Base-by-base conservation (phyloP, 2,888 invertebrate genomes). In the Drosophila percnosoma region DNA sequence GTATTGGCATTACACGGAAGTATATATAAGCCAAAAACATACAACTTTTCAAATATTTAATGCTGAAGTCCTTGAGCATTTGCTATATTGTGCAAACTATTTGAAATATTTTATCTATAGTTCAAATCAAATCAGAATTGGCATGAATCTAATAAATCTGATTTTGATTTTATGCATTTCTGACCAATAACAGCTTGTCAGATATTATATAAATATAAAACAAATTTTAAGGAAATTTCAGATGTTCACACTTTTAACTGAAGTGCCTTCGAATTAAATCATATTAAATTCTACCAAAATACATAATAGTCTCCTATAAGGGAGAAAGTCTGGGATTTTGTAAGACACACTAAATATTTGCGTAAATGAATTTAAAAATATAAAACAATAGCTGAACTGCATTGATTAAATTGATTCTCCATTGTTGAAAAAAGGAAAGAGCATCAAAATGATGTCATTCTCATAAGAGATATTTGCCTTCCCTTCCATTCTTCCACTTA, bases 401-500 rank as follows among this genome's bases (percentile, higher is more conserved):
- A 24, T 24, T 45, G 7, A 8, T 8, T 24, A 2, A 24, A 45
- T 24, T 4, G 15, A 24, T 45, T 15, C 24, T 15, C 1, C 21
- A 21, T 7, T 21, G 8, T 29, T 51, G 8, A 1, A 57, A 21
- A 31, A 42, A 27, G 10, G 42, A n/a, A 54, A 73, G 67, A 53
- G 73, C n/a, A 73, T 59, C 13, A 18, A 29, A 4, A 31, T 33
- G 2, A 27, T 63, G 11, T 21, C 13, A 45, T 52, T 45, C 4
- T 33, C 13, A 10, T 29, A 2, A 2, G 33, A 57, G 4, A 57
- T 34, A 29, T 69, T 15, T 42, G 18, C 29, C 40, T 38, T 49
- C 42, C 42, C 11, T 42, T 21, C 42, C 42, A 21, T 21, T 57
- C 55, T 52, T 38, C 49, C 63, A 73, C 79, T 75, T 71, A 68